These are phyloP conservation scores for Chionodraco myersi DNA, from an alignment of 2,113 vertebrate genomes.

Conservation along the genomic window DNA sequence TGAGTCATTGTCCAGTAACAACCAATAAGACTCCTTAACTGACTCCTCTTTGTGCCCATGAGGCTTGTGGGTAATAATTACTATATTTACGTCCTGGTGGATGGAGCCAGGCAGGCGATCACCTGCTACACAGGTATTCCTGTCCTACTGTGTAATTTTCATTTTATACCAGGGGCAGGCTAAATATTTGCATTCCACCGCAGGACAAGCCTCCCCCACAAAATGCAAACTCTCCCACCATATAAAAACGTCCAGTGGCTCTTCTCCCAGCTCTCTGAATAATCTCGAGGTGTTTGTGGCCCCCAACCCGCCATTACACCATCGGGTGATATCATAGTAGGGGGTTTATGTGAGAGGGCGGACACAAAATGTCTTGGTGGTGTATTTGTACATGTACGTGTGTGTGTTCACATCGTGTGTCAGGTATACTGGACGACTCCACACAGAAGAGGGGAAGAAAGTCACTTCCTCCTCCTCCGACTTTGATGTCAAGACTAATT, in stretches of 20 bases:
- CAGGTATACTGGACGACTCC: slow-evolving; percentile 65
- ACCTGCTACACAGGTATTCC: slow-evolving; percentile 79
- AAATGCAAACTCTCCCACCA: slow-evolving; percentile 42
- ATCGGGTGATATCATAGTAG: slow-evolving; percentile 50
- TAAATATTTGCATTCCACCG: slow-evolving; percentile 81
- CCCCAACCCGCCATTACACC: slow-evolving; percentile 46
- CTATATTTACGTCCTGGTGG: slow-evolving; percentile 70
- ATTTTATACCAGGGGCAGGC: slow-evolving; percentile 68
- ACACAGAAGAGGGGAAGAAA: slow-evolving; percentile 56
- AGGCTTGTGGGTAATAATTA: slow-evolving; percentile 73
- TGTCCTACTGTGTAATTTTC: slow-evolving; percentile 75
- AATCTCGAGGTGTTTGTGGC: slow-evolving; percentile 30
- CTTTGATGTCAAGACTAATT: slow-evolving; percentile 78
- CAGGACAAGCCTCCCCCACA: slow-evolving; percentile 46
- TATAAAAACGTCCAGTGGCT: slow-evolving; percentile 32
- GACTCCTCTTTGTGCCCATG: slow-evolving; percentile 42
- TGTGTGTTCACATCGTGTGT: slow-evolving; percentile 37
- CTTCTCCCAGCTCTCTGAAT: slow-evolving; percentile 22
- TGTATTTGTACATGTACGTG: slow-evolving; percentile 7
- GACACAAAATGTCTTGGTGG: slow-evolving; percentile 16
- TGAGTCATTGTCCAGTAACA: slow-evolving; percentile 56
- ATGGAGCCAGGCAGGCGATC: slow-evolving; percentile 75
- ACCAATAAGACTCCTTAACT: slow-evolving; percentile 36
- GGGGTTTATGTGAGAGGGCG: slow-evolving; percentile 11
- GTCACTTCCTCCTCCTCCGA: slow-evolving; percentile 64